Conservation (phyloP, 2,888 invertebrate genomes). For the Agriopis leucophaearia region DNA sequence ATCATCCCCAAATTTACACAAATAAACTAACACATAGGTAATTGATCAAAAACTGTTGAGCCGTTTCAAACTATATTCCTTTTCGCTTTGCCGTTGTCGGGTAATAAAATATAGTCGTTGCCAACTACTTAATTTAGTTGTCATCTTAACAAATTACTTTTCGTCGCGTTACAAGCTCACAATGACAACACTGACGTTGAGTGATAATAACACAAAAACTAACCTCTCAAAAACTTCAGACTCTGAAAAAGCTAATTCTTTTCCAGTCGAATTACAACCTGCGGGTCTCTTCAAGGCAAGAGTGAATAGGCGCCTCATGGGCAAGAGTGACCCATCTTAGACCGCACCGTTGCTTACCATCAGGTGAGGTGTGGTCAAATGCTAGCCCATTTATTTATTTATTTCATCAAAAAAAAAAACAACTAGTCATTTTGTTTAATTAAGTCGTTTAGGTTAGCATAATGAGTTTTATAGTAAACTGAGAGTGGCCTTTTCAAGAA, state of each 20-base stretch:
- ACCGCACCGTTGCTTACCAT: too few relatives aligned
- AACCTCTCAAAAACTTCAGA: not conserved
- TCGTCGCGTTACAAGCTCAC: conserved; percentile 3
- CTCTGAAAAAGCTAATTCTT: conserved; percentile 16
- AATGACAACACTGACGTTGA: conserved; percentile 17
- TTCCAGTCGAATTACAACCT: not conserved
- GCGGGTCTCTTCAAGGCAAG: too few relatives aligned
- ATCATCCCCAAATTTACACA: too few relatives aligned
- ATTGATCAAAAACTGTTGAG: too few relatives aligned
- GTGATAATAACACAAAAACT: conserved; percentile 20
- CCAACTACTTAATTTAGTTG: conserved; percentile 3
- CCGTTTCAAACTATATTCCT: too few relatives aligned
- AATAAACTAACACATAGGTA: too few relatives aligned
- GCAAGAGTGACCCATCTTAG: too few relatives aligned
- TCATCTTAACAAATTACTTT: conserved; percentile 14
- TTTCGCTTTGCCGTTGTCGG: too few relatives aligned
- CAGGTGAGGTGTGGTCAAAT: too few relatives aligned
- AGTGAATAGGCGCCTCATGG: too few relatives aligned
- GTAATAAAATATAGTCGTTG: not conserved
- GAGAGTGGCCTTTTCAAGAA: conserved; percentile 2
- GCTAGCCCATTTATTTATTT: too few relatives aligned
- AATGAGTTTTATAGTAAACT: conserved; percentile 9
- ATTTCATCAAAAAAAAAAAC: too few relatives aligned
- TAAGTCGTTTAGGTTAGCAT: conserved; percentile 16
- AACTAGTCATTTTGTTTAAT: conserved; percentile 13